A percentile compares a stretch with the other conserved stretches of the same genome.
Evolutionary conservation across 2,888 invertebrate genomes (phyloP).

Genomic region (Disparrhopalites patrizii): DNA sequence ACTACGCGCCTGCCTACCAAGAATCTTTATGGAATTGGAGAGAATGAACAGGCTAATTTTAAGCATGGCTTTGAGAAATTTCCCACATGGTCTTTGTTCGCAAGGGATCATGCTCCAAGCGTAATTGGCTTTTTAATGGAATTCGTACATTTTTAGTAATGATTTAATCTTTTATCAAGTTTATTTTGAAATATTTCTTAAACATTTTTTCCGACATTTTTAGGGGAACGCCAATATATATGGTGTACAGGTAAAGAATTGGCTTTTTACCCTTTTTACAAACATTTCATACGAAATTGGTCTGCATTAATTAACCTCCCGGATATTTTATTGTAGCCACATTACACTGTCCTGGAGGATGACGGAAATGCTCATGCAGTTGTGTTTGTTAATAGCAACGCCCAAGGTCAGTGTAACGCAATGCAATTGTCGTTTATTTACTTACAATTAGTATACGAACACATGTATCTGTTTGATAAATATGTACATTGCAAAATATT

Average conservation of each 20-base stretch:
- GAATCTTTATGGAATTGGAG: constrained; percentile 54
- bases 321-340: constrained; percentile 62
- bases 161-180: not conserved
- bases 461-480: too few species aligned
- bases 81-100: constrained; percentile 34
- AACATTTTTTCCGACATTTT: not conserved
- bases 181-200: not conserved
- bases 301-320: too few species aligned
- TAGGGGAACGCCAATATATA: constrained; percentile 27
- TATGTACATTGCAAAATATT: too few species aligned
- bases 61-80: constrained; percentile 50
- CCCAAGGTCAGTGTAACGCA: constrained; percentile 69
- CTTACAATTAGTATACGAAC: too few species aligned
- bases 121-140: constrained; percentile 14
- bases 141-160: not conserved
- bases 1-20: constrained; percentile 51
- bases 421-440: too few species aligned
- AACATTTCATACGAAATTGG: too few species aligned
- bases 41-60: constrained; percentile 52
- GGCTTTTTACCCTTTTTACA: not conserved
- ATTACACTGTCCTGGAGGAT: constrained; percentile 69
- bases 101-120: constrained; percentile 38
- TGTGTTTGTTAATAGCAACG: constrained; percentile 76
- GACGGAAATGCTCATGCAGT: constrained; percentile 69
- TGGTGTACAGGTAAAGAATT: constrained; percentile 24